Percentiles rank a stretch among this genome's conserved stretches.
Conservation (phyloP, 2,888 invertebrate species). For the Vesta saturnalis region DNA sequence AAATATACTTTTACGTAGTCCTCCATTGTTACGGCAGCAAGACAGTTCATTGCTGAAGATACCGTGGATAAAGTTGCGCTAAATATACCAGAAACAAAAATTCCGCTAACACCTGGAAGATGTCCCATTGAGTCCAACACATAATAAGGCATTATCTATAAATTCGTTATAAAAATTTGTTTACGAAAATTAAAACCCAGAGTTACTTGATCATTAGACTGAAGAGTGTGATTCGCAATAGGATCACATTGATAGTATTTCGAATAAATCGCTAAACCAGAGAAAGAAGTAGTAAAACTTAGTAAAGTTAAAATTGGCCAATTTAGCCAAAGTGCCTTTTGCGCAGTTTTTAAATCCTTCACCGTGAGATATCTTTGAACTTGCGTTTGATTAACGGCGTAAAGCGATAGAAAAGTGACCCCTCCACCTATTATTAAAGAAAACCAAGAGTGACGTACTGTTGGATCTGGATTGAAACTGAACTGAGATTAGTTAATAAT, state of each 20-base stretch:
- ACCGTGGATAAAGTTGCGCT: slow-evolving; percentile 92
- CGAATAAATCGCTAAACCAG: slow-evolving; percentile 85
- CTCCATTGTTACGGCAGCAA: slow-evolving; percentile 89
- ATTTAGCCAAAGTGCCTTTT: slow-evolving; percentile 79
- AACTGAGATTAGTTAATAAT: neutral
- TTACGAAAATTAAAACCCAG: neutral
- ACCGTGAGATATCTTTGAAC: slow-evolving; percentile 79
- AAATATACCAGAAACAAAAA: slow-evolving; percentile 92
- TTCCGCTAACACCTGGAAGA: slow-evolving; percentile 83
- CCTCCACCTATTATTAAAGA: slow-evolving; percentile 83
- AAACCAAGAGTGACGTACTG: slow-evolving; percentile 87
- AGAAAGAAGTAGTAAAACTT: slow-evolving; percentile 75
- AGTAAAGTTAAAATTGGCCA: slow-evolving; percentile 81
- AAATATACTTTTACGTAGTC: slow-evolving; percentile 76
- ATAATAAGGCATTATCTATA: slow-evolving; percentile 76
- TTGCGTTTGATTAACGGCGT: slow-evolving; percentile 90
- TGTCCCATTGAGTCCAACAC: slow-evolving; percentile 79
- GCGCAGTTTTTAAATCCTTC: slow-evolving; percentile 75
- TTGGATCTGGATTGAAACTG: slow-evolving; percentile 82
- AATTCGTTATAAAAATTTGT: neutral
- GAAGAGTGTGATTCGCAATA: slow-evolving; percentile 68
- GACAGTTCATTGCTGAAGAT: slow-evolving; percentile 89
- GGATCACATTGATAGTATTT: slow-evolving; percentile 88
- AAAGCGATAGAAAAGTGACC: slow-evolving; percentile 81
- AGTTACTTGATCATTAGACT: slow-evolving; percentile 74